Base-by-base conservation (phyloP, 2,113 vertebrate species). In the Clupea harengus region DNA sequence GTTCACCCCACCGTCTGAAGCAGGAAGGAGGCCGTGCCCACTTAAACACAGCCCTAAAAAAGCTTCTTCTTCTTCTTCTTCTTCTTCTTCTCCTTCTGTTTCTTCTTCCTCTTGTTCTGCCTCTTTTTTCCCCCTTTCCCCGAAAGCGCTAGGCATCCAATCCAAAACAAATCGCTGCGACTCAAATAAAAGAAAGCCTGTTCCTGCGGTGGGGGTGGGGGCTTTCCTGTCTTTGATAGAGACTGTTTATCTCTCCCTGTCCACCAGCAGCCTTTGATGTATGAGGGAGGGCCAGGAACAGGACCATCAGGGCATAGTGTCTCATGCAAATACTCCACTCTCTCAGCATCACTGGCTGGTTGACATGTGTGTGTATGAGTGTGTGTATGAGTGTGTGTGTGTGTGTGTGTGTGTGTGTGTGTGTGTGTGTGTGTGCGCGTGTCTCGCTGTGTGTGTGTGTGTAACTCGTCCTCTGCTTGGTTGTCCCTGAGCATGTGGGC, bases 231-330 rank as follows among this genome's bases (percentile, higher is more conserved):
- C 52, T 83, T 85, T 81, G 82, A 60, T 81, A 81, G 86, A 91
- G 86, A 89, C 90, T 85, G 85, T 92, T 91, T 85, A 88, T 78
- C 72, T 90, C 91, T 88, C 83, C 83, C 85, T 84, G 92, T 87
- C 88, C 89, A 88, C 88, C 88, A 87, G 0, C 47, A 75, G 85
- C 83, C 91, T 92, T 92, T 92, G 92, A 92, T 85, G 88, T 84
- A 46, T 78, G 72, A 78, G 72, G 72, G 72, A 78, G 72, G 72
- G 25, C 72, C 72, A 78, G 64, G 54, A 67, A 11, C 72, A 78
- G 28, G 72, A 78, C 11, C 72, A 78, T 78, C 72, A 78, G 72
- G 72, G 72, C 72, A 78, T 32, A 78, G 28, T 78, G 72, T 78
- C 72, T 78, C 72, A 78, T 78, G 72, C 72, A 78, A 78, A 78